phyloP scores from a whole-genome alignment of 2,113 vertebrate species.

The Mormyrus lacerda region DNA sequence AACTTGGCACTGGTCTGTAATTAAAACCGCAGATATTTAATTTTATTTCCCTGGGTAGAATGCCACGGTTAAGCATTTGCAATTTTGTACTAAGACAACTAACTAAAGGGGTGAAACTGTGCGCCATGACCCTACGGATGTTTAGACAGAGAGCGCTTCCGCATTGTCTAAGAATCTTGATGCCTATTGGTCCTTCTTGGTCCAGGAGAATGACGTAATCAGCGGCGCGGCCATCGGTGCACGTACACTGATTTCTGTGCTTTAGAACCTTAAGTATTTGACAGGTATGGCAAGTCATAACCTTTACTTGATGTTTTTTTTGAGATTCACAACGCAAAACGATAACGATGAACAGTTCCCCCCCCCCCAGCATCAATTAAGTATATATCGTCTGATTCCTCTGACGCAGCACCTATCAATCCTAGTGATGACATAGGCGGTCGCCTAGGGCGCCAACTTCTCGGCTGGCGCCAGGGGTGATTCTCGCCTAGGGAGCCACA shows the following conservation, averaged over 20 bases:
- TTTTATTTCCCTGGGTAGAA: conserved; percentile 3
- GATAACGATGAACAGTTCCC: neutral
- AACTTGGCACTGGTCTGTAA: neutral
- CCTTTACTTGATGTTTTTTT: neutral
- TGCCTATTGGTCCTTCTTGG: neutral
- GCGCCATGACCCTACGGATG: conserved; percentile 31
- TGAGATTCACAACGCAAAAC: neutral
- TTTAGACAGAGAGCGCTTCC: conserved; percentile 7
- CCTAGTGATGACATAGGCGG: too few relatives aligned
- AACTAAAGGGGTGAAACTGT: conserved; percentile 17
- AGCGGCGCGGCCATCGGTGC: neutral
- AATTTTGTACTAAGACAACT: conserved; percentile 23
- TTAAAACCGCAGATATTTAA: conserved; percentile 9
- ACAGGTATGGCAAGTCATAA: neutral
- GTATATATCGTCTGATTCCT: neutral
- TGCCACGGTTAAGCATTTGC: conserved; percentile 19
- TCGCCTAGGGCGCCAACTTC: too few relatives aligned
- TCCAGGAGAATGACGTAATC: neutral
- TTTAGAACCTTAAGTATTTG: neutral
- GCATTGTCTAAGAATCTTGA: conserved; percentile 14
- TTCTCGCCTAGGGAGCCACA: too few relatives aligned
- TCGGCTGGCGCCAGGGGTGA: too few relatives aligned
- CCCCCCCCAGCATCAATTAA: neutral
- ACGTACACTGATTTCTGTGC: neutral
- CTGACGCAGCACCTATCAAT: too few relatives aligned